These are phyloP conservation scores for Panagrolaimus sp. DNA, from an alignment of 1,140 invertebrate species.

Conservation along the genomic window DNA sequence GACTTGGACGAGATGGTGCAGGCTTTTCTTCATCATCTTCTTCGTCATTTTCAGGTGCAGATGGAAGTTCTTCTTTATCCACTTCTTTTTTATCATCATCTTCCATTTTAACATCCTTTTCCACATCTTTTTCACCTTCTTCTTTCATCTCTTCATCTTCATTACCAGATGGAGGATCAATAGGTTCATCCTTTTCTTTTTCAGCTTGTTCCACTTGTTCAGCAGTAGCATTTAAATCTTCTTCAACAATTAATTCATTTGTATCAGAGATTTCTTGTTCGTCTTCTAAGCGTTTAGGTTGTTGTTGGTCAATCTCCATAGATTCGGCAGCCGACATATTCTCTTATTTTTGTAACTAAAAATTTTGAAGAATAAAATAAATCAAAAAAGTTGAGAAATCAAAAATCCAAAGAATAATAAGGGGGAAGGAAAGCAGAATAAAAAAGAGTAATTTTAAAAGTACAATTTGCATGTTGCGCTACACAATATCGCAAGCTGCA, in stretches of 20 bases:
- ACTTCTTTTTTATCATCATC: background rate
- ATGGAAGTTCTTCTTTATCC: background rate
- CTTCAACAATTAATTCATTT: background rate
- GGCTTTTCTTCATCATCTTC: background rate
- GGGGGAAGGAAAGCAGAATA: background rate
- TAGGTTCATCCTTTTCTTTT: background rate
- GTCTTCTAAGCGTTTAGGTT: background rate
- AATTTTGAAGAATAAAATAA: background rate
- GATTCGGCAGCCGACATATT: background rate
- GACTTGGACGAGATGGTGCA: too few relatives aligned
- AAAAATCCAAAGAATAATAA: background rate
- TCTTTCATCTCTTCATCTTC: background rate
- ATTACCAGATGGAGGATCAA: background rate
- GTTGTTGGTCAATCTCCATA: background rate
- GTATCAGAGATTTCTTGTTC: background rate
- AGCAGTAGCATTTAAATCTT: background rate
- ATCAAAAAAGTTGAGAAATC: background rate
- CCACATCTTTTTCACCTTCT: background rate
- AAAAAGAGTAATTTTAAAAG: background rate
- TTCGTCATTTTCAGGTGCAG: background rate
- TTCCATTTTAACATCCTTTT: background rate
- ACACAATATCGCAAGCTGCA: too few relatives aligned
- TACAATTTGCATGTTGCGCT: too few relatives aligned
- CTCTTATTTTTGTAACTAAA: background rate
- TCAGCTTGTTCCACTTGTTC: constrained; percentile 4